Conservation (phyloP, 2,797 vertebrate species). For the Gorsachius magnificus region DNA sequence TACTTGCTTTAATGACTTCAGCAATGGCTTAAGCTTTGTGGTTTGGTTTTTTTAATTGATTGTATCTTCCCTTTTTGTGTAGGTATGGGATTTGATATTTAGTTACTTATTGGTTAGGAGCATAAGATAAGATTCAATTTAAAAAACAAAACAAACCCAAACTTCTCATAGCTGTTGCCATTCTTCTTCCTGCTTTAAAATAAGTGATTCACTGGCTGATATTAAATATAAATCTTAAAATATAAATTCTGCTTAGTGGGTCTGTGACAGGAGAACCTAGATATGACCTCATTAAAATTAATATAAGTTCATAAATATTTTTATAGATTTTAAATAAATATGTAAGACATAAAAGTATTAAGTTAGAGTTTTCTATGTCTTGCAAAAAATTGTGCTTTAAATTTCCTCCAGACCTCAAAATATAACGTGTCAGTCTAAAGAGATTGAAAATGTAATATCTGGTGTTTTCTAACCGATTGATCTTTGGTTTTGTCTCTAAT, state of each 20-base stretch:
- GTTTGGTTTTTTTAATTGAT: not conserved
- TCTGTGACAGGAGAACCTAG: not conserved
- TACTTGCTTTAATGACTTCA: not conserved
- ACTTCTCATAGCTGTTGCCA: not conserved
- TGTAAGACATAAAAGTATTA: not conserved
- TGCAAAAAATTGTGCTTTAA: not conserved
- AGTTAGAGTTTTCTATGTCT: not conserved
- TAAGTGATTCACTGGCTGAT: not conserved
- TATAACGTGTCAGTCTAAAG: not conserved
- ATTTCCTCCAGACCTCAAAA: not conserved
- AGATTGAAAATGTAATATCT: not conserved
- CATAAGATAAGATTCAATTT: not conserved
- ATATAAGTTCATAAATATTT: not conserved
- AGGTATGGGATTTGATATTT: not conserved
- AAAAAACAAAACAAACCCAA: not conserved
- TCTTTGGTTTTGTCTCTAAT: not conserved
- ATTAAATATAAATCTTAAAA: not conserved
- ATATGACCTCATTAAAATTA: not conserved
- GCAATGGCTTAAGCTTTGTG: not conserved
- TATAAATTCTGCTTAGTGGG: not conserved
- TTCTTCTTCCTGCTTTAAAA: not conserved
- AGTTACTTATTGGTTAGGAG: not conserved
- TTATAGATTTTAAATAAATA: not conserved
- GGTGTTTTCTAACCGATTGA: not conserved
- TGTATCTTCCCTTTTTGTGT: not conserved